Evolutionary conservation across 2,797 vertebrate species (phyloP), one percentile per base, ranked within the genome.

Genomic region (Periophthalmus magnuspinnatus): DNA sequence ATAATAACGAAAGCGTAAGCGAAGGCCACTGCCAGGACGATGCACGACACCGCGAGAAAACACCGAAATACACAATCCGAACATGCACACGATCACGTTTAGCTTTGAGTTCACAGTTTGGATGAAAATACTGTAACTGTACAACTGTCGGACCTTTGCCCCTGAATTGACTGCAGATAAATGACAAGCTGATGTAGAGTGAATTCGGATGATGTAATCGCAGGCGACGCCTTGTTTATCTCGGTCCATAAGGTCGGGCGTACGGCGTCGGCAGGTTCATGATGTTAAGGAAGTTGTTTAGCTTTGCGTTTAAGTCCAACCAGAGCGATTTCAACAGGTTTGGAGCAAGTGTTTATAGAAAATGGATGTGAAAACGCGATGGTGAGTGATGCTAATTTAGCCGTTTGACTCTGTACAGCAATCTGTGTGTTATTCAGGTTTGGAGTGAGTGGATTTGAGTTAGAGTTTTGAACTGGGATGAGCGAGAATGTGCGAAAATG

Each of bases 11-110:
- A 81, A 72, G 78, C 90, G 90, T 84, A 89, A 84, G 65, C 69
- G 83, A 68, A 79, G 72, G 64, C 78, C 79, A 68, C 74, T 62
- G 82, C 92, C 92, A 92, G 91, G 81, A 92, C 91, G 78, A 87
- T 85, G 89, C 90, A 83, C 72, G 82, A 66, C 28, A 28, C 28
- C 1, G 65, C 68, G 52, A 9, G 72, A 52, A n/a, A 68, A 71
- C 67, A 89, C 75, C 68, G 86, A 61, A 52, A 60, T 75, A 82
- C 34, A 84, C 2, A 78, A 50, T 65, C 68, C 64, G 63, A 14
- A 76, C 82, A 84, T 85, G 81, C 88, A 86, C 68, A 77, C 55
- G 6, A 33, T 68, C 66, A 75, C 57, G 6, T 61, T 71, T 65
- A 45, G 24, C 9, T 34, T 33, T 50, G 10, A 64, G 48, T 64